These are phyloP conservation scores for Xanthostigma xanthostigma DNA, from an alignment of 2,888 invertebrate genomes.

Conservation along the genomic window DNA sequence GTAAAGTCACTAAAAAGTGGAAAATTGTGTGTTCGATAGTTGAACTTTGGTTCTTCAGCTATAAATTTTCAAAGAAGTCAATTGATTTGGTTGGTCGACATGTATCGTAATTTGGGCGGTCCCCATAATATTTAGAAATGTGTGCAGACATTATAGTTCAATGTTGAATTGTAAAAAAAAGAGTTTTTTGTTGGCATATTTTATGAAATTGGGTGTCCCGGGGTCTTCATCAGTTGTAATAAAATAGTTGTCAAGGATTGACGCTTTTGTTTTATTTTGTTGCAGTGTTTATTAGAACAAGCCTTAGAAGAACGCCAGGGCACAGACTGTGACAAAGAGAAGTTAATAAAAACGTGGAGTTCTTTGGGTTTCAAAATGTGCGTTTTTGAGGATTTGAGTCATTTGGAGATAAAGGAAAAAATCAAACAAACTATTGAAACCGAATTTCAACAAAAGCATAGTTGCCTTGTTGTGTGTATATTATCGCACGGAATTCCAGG, in stretches of 20 bases:
- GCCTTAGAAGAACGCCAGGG: constrained; percentile 24
- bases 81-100: too few relatives aligned
- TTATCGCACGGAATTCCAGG: constrained; percentile 30
- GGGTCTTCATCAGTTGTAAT: too few relatives aligned
- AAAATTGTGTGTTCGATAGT: too few relatives aligned
- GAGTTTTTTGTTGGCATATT: too few relatives aligned
- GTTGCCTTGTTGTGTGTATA: constrained; percentile 29
- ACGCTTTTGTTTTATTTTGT: constrained; percentile 9
- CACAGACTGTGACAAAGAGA: constrained; percentile 23
- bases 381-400: constrained; percentile 19
- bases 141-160: background rate
- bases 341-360: constrained; percentile 23
- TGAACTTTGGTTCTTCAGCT: too few relatives aligned
- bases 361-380: constrained; percentile 24
- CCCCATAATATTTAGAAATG: background rate
- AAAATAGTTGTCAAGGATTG: background rate
- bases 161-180: too few relatives aligned
- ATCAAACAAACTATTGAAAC: constrained; percentile 18
- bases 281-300: constrained; percentile 17
- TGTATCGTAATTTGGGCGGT: too few relatives aligned
- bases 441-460: constrained; percentile 18
- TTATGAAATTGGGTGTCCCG: too few relatives aligned
- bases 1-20: too few relatives aligned
- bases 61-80: too few relatives aligned
- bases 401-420: constrained; percentile 17